These are phyloP conservation scores for Mormyrops attenuatus DNA, from an alignment of 2,797 vertebrate species.

Conservation along the genomic window DNA sequence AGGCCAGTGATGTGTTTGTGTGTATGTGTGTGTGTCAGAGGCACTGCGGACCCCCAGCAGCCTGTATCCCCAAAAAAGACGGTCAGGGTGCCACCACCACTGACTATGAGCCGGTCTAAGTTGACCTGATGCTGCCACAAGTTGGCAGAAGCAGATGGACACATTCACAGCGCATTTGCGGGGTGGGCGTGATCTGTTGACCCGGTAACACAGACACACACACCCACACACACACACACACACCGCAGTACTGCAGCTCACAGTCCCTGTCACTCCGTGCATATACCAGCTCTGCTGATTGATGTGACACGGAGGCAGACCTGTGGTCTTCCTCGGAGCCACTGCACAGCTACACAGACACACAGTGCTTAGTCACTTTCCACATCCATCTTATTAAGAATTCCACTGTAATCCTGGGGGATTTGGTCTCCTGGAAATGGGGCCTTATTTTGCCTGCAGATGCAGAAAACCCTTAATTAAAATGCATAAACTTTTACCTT, in stretches of 20 bases:
- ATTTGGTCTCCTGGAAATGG: conserved; percentile 26
- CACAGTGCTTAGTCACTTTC: neutral
- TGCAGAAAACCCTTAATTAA: conserved; percentile 6
- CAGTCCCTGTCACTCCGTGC: neutral
- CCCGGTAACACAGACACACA: neutral
- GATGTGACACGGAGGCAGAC: neutral
- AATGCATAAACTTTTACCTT: conserved; percentile 11
- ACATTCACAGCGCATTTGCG: neutral
- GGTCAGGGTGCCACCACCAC: conserved; percentile 51
- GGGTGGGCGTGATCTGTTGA: neutral
- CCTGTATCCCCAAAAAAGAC: conserved; percentile 19
- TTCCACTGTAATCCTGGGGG: conserved; percentile 28
- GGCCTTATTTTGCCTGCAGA: conserved; percentile 20
- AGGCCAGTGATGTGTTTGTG: neutral
- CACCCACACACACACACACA: neutral
- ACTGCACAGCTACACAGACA: neutral
- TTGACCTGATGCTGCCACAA: conserved; percentile 40
- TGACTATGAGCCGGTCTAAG: conserved; percentile 40
- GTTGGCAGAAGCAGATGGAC: conserved; percentile 41
- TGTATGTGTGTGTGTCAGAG: neutral
- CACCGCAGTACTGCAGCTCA: neutral
- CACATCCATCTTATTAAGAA: conserved; percentile 19
- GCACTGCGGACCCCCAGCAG: neutral
- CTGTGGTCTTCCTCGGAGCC: neutral
- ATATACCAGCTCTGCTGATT: neutral